A percentile compares a stretch with the other conserved stretches of the same genome.
Conservation (phyloP, 2,113 vertebrate genomes). For the Phyllostomus hastatus region DNA sequence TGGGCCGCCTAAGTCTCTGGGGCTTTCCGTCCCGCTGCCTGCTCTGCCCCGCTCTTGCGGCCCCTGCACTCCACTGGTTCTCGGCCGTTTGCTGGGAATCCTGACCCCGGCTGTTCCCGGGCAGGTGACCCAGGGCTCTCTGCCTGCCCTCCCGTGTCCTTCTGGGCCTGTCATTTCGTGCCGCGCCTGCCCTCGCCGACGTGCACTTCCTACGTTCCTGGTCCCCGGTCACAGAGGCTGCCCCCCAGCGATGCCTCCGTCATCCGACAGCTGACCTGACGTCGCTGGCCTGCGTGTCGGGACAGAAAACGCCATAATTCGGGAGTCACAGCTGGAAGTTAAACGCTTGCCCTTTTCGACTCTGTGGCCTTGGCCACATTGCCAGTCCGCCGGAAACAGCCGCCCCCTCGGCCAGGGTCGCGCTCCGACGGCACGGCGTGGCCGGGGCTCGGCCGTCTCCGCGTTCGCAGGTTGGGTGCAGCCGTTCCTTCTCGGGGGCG, state of each 20-base stretch:
- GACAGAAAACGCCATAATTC: background rate
- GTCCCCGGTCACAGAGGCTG: background rate
- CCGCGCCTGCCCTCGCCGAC: background rate
- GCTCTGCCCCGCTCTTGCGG: background rate
- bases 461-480: no score
- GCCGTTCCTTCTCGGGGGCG: no score
- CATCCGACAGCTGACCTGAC: background rate
- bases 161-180: background rate
- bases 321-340: background rate
- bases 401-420: background rate
- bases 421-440: no score
- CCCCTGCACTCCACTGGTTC: background rate
- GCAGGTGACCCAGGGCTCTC: background rate
- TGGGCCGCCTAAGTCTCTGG: background rate
- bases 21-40: background rate
- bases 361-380: background rate
- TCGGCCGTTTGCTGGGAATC: background rate
- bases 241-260: background rate
- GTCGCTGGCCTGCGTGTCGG: background rate
- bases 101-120: background rate
- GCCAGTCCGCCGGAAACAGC: background rate
- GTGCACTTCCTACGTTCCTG: background rate
- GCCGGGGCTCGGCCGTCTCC: no score
- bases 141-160: background rate
- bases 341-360: background rate